Evolutionary conservation across 2,888 invertebrate genomes (phyloP), one percentile per base, ranked within the genome.

Genomic region (Taenaris catops): DNA sequence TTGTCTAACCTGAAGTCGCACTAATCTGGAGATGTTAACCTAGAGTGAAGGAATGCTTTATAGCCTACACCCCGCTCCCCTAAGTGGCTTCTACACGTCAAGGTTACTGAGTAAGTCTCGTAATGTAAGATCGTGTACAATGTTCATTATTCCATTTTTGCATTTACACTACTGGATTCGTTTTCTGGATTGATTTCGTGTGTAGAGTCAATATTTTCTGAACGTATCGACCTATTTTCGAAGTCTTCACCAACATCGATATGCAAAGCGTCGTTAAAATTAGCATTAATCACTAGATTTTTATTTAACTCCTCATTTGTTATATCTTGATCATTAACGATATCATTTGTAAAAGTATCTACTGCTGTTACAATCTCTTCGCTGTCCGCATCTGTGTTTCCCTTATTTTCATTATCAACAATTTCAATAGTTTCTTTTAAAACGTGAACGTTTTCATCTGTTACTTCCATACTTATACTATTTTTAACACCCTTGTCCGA

Each of bases 401-500:
- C n/a, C 44, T 55, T 48, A 41, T 46, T 46, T 25, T 50, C 48
- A 34, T 69, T 65, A 38, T 73, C 66, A 41, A 69, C 50, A 38
- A 68, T 51, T 50, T 81, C 74, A 53, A 71, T 50, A 1, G 69
- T 71, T 57, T 81, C 68, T 25, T 73, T 73, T 16, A 83, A 48
- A 25, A 84, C 58, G 34, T 70, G 70, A 38, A 84, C 58, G 46
- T 74, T 67, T 27, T 62, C 64, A 38, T 81, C 65, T n/a, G 65
- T 58, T 12, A 84, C 79, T 60, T 79, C 75, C 81, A 84, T 83
- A 51, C 79, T 84, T 51, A 84, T 68, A 51, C 67, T 74, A 72
- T 72, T 84, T 27, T 65, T 71, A 40, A 81, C 62, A 33, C 74
- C 68, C 56, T 63, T 75, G 49, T 70, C 65, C 44, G 64, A 32